phyloP scores from a whole-genome alignment of 2,888 invertebrate species.

The Meta bourneti region DNA sequence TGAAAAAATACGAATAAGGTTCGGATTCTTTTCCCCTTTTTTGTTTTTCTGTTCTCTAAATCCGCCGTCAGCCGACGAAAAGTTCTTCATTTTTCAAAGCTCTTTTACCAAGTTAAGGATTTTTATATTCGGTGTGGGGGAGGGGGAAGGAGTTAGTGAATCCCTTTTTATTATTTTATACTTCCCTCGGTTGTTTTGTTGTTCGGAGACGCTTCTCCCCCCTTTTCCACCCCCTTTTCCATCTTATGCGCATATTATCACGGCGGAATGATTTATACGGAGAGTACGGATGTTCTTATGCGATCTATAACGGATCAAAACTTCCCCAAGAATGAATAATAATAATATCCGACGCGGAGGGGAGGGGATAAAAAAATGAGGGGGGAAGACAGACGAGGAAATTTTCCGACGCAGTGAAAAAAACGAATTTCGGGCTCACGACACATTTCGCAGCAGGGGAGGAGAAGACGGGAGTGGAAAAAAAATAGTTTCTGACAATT shows the following conservation, averaged over 20 bases:
- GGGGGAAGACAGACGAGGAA: conserved; percentile 27
- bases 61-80: conserved; percentile 49
- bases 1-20: conserved; percentile 70
- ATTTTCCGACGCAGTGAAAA: neutral
- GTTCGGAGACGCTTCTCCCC: neutral
- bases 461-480: neutral
- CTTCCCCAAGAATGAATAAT: conserved; percentile 70
- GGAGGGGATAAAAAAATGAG: conserved; percentile 3
- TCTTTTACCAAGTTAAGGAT: conserved; percentile 73
- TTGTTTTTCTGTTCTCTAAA: conserved; percentile 1
- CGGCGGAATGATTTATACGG: conserved; percentile 70
- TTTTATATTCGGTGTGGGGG: conserved; percentile 51
- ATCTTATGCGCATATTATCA: conserved; percentile 67
- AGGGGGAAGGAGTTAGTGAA: neutral
- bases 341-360: conserved; percentile 36
- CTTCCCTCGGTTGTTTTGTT: conserved; percentile 3
- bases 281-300: conserved; percentile 54
- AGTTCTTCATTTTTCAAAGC: conserved; percentile 76
- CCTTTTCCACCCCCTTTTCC: neutral
- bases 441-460: conserved; percentile 40
- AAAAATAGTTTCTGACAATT: conserved; percentile 1
- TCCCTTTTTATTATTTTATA: conserved; percentile 52
- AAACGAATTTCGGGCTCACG: conserved; percentile 25
- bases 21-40: conserved; percentile 21
- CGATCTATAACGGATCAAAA: conserved; percentile 60